Conservation (phyloP, 2,113 vertebrate genomes). For the Psilopsiagon aurifrons region DNA sequence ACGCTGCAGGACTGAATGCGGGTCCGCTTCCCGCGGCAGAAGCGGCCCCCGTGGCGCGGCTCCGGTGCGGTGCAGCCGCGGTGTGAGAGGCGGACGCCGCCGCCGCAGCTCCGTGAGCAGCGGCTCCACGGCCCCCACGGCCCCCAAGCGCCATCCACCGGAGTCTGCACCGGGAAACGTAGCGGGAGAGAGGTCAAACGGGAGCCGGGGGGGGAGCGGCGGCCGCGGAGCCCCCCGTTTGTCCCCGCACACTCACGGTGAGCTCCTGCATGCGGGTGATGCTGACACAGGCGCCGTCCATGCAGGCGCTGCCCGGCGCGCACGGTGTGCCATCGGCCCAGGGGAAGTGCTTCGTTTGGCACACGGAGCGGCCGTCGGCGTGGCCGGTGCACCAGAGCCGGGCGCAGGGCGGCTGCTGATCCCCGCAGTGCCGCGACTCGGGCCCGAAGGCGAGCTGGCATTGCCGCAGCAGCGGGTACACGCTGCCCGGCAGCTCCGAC, state of each 20-base stretch:
- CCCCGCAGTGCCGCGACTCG: constrained; percentile 71
- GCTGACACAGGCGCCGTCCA: constrained; percentile 71
- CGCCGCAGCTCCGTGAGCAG: constrained; percentile 76
- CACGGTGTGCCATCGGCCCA: constrained; percentile 78
- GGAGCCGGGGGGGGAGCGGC: rapidly evolving
- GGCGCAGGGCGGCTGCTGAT: constrained; percentile 65
- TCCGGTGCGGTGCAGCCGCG: constrained; percentile 58
- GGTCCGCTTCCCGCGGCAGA: constrained; percentile 71
- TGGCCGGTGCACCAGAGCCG: constrained; percentile 76
- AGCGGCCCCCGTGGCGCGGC: constrained; percentile 72
- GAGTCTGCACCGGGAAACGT: constrained; percentile 13
- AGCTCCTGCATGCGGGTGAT: constrained; percentile 57
- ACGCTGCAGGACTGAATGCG: constrained; percentile 74
- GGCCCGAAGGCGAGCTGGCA: constrained; percentile 77
- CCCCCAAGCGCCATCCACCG: constrained; percentile 71
- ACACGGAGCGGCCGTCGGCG: constrained; percentile 69
- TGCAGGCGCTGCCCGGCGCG: constrained; percentile 53
- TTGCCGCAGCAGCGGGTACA: constrained; percentile 68
- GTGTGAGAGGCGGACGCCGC: constrained; percentile 72
- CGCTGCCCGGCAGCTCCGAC: constrained; percentile 67
- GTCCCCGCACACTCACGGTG: constrained; percentile 27
- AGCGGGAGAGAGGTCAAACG: neutral
- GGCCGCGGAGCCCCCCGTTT: neutral
- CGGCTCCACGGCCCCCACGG: constrained; percentile 69
- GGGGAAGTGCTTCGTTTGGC: constrained; percentile 78